Base-by-base conservation (phyloP, 2,113 vertebrate species). In the Sceloporus undulatus region DNA sequence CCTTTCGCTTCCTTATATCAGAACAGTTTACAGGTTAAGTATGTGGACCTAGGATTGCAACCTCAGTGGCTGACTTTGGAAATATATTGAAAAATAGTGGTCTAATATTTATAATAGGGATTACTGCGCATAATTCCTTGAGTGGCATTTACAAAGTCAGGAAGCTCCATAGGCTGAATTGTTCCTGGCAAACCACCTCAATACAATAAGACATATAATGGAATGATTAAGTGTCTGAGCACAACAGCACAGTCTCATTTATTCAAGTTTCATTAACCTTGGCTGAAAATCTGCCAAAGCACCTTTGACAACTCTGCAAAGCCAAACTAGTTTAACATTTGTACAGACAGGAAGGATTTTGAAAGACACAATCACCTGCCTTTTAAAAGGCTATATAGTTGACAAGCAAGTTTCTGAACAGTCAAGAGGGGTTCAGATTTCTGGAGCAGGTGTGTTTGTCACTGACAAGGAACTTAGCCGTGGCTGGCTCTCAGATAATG, bases 201-300 rank as follows among this genome's bases (percentile, higher is more conserved):
- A 87, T 89, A 90, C 0, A 91, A 25, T 0, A 0, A 92, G 70
- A 89, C 84, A 88, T 54, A 84, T 89, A 92, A 93, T 0, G 1
- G 90, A 92, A 95, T 86, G 80, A 94, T 93, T 88, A 94, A 94
- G 27, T 87, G 89, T 74, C 87, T 89, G 74, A 91, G 87, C 81
- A 84, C 89, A 70, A 86, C 23, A 93, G 74, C 88, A 92, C 90
- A 84, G 34, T 56, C 75, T 90, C 93, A 90, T 91, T 92, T 94
- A 90, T 93, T 86, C 89, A 91, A 92, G 90, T 91, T 96, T 23
- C 85, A 86, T 92, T 93, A 94, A 92, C 85, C 83, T 93, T 93
- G 87, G 78, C 84, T 92, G 84, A 93, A 94, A 93, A 83, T 56
- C 75, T 95, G 82, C 92, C 91, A 92, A 92, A 90, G 38, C 75